A percentile compares a stretch with the other conserved stretches of the same genome.
Conservation (phyloP, 2,888 invertebrate genomes). For the Terebella lapidaria region DNA sequence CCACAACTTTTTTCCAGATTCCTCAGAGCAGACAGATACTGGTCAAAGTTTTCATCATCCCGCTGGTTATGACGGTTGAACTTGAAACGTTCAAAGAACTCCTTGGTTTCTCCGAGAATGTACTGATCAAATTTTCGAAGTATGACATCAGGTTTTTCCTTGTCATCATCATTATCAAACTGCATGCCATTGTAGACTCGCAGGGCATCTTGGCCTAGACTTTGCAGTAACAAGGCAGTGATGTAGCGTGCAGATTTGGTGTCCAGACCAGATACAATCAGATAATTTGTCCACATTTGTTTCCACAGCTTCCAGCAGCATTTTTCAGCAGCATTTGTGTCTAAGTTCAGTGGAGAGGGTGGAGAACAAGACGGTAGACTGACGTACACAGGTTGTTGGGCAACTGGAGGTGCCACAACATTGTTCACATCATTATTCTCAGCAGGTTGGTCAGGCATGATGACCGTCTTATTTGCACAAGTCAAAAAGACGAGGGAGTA, state of each 20-base stretch:
- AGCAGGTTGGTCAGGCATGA: too few species aligned
- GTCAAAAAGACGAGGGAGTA: too few species aligned
- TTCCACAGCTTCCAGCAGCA: conserved; percentile 8
- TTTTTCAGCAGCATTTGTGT: conserved; percentile 1
- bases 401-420: too few species aligned
- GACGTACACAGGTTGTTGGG: too few species aligned
- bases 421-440: too few species aligned
- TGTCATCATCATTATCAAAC: not conserved
- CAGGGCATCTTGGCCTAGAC: conserved; percentile 2
- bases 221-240: not conserved
- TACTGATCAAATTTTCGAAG: conserved; percentile 2
- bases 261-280: not conserved
- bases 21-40: not conserved
- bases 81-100: not conserved
- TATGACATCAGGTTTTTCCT: not conserved
- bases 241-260: not conserved
- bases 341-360: not conserved
- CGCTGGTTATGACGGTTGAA: not conserved
- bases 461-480: too few species aligned
- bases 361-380: not conserved
- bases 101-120: not conserved
- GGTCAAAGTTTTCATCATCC: conserved; percentile 1
- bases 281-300: conserved; percentile 1
- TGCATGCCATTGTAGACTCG: conserved; percentile 1
- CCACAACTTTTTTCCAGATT: not conserved